Percentiles rank a stretch among this genome's conserved stretches.
These are phyloP conservation scores for Cephalopachus bancanus DNA, from an alignment of 2,797 vertebrate genomes.

Conservation along the genomic window DNA sequence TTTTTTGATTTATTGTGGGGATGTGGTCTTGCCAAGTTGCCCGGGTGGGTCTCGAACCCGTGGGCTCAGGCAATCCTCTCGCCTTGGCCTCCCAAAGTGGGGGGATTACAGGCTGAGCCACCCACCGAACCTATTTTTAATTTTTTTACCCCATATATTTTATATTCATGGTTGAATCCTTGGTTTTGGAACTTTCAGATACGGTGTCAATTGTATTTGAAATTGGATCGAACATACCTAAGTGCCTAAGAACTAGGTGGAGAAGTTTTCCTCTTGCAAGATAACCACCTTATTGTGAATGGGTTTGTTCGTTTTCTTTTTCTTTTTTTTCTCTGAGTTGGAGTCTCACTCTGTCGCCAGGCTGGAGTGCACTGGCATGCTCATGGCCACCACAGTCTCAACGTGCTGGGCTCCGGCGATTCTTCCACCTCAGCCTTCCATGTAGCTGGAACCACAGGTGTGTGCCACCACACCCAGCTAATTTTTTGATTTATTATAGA, in stretches of 20 bases:
- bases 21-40: not conserved
- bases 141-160: not conserved
- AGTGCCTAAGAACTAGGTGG: not conserved
- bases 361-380: too few species aligned
- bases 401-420: too few species aligned
- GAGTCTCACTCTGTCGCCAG: too few species aligned
- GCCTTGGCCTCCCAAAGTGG: not conserved
- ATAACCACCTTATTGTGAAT: not conserved
- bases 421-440: too few species aligned
- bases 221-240: not conserved
- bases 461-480: too few species aligned
- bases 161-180: not conserved
- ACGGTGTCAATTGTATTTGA: not conserved
- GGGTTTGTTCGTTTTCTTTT: not conserved
- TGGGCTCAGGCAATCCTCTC: not conserved
- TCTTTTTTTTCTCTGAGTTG: too few species aligned
- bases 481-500: too few species aligned
- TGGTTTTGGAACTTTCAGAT: not conserved
- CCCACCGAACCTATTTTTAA: not conserved
- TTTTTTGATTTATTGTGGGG: not conserved
- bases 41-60: not conserved
- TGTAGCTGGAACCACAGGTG: too few species aligned
- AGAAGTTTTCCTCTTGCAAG: not conserved
- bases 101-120: not conserved
- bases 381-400: too few species aligned